Evolutionary conservation across 2,888 invertebrate species (phyloP).

Genomic region (Venusia cambrica): DNA sequence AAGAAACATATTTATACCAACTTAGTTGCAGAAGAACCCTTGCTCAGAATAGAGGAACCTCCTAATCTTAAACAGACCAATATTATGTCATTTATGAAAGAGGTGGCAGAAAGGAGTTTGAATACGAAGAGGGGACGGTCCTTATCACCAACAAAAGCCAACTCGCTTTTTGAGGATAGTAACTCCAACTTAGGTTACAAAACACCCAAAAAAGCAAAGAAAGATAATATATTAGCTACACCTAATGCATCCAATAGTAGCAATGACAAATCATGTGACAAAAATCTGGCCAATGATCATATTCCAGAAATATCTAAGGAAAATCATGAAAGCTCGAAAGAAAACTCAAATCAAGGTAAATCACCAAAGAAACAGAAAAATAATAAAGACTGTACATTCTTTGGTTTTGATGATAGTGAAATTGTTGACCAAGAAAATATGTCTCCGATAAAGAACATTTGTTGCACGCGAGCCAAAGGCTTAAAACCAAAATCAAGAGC

Average conservation of each 20-base stretch:
- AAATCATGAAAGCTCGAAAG: slow-evolving; percentile 30
- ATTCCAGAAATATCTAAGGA: slow-evolving; percentile 35
- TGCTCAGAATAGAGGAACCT: slow-evolving; percentile 42
- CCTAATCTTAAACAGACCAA: slow-evolving; percentile 65
- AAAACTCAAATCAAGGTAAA: slow-evolving; percentile 31
- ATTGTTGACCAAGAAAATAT: slow-evolving; percentile 61
- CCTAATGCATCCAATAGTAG: slow-evolving; percentile 23
- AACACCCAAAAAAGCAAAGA: slow-evolving; percentile 31
- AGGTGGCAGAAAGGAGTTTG: slow-evolving; percentile 57
- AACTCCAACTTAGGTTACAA: slow-evolving; percentile 25
- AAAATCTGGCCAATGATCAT: too few relatives aligned
- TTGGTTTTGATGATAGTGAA: slow-evolving; percentile 73
- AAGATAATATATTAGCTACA: slow-evolving; percentile 23
- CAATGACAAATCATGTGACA: slow-evolving; percentile 34
- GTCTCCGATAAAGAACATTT: slow-evolving; percentile 49
- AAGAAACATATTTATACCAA: slow-evolving; percentile 73
- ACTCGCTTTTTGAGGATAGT: slow-evolving; percentile 47
- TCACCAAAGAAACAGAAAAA: slow-evolving; percentile 35
- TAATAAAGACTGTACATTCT: slow-evolving; percentile 54
- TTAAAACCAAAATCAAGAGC: slow-evolving; percentile 47
- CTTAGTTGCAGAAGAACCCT: slow-evolving; percentile 41
- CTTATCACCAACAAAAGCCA: slow-evolving; percentile 48
- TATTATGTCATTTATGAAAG: slow-evolving; percentile 70
- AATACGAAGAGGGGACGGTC: slow-evolving; percentile 53
- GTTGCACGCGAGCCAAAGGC: slow-evolving; percentile 37